Percentiles rank a stretch among this genome's conserved stretches.
Evolutionary conservation across 2,797 vertebrate genomes (phyloP).

Genomic region (Anniella stebbinsi): DNA sequence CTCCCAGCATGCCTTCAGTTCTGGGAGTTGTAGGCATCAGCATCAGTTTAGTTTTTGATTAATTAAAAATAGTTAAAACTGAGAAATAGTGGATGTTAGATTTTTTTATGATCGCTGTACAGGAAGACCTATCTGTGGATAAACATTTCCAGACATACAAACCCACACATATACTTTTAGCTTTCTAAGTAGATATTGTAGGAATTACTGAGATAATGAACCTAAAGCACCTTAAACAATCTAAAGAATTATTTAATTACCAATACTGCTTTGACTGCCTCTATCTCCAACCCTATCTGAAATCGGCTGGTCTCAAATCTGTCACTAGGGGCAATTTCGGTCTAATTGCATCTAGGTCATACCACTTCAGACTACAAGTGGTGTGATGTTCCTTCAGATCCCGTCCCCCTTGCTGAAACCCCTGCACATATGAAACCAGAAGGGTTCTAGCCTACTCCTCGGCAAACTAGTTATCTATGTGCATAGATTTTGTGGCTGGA

Average conservation of each 20-base stretch:
- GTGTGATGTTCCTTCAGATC: too few species aligned
- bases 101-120: too few species aligned
- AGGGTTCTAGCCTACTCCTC: neutral
- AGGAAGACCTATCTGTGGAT: too few species aligned
- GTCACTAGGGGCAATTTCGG: neutral
- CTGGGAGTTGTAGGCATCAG: too few species aligned
- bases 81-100: too few species aligned
- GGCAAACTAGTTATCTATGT: neutral
- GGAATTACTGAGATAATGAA: neutral
- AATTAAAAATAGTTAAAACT: too few species aligned
- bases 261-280: neutral
- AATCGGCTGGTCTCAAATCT: slow-evolving; percentile 4
- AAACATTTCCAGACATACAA: too few species aligned
- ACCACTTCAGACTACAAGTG: neutral
- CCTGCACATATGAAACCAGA: neutral
- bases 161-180: too few species aligned
- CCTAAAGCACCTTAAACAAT: neutral
- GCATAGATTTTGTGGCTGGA: neutral
- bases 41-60: too few species aligned
- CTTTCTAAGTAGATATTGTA: neutral
- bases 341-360: neutral
- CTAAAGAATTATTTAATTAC: neutral
- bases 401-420: too few species aligned
- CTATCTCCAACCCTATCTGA: neutral
- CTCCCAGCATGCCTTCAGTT: too few species aligned